Evolutionary conservation across 2,888 invertebrate species (phyloP), one percentile per base, ranked within the genome.

Genomic region (Platerodrilus igneus): DNA sequence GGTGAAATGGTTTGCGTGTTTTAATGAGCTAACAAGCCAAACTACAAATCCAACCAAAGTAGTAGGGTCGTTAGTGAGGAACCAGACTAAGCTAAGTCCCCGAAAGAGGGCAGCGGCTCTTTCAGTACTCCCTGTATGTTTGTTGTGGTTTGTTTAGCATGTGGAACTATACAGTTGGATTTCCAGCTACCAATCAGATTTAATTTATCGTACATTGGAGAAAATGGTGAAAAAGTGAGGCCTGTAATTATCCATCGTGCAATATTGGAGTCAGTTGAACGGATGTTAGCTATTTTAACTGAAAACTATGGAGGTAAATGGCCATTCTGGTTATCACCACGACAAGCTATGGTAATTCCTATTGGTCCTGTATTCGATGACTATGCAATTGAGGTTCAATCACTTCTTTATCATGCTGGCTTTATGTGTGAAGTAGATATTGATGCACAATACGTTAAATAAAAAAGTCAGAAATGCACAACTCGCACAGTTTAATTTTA

Each of bases 221-320:
- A 93, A 59, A 77, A 77, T 45, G 88, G 91, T 8, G 92, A 93
- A 40, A 90, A 89, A 70, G 85, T 85, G 52, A 79, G 88, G 4
- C 99, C 99, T 0, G 97, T 99, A 13, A 99, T 99, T 48, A 93
- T 99, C 56, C 99, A 99, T 71, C 79, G 99, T 52, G 99, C 99
- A 1, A 84, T 99, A 53, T 75, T 99, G 1, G 99, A 99, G 3
- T 97, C 97, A 0, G 89, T 99, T 4, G 99, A 99, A 71, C 79
- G 99, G 14, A 94, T 97, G 92, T 85, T 99, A 45, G 99, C 97
- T 1, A 93, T 99, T 59, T 75, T 99, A 26, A 91, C 92, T 15
- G 99, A 99, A 73, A 91, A 85, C 48, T 99, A 85, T 70, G 97
- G 88, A 9, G 99, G 99, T 50, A 97, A 97, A 72, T 99, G 99